Conservation (phyloP, 2,888 invertebrate species). For the Mythimna ferrago region DNA sequence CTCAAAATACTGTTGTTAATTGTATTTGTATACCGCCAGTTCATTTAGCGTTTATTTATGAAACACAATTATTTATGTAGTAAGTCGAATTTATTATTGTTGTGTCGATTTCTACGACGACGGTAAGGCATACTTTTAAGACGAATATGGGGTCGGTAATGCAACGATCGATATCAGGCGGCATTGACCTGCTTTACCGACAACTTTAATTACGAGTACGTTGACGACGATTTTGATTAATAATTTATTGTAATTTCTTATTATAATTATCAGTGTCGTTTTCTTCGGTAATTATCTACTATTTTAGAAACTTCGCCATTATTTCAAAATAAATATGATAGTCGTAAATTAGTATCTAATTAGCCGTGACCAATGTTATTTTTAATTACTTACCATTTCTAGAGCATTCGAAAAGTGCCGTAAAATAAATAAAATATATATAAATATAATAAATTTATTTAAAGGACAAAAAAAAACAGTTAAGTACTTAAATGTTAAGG, state of each 20-base stretch:
- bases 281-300: constrained; percentile 7
- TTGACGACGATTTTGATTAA: constrained; percentile 1
- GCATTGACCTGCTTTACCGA: constrained; percentile 46
- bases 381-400: not conserved
- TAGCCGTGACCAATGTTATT: no score
- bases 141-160: not conserved
- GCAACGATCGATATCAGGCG: constrained; percentile 24
- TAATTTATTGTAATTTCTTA: constrained; percentile 17
- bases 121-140: constrained; percentile 15
- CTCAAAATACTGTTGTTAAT: no score
- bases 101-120: not conserved
- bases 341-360: not conserved
- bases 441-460: no score
- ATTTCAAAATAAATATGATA: not conserved
- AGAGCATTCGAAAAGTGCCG: not conserved
- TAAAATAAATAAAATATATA: not conserved
- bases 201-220: constrained; percentile 9
- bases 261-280: constrained; percentile 13
- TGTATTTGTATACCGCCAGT: no score
- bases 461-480: no score
- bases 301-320: not conserved
- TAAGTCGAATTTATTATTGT: not conserved
- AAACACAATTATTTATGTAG: no score
- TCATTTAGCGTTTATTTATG: no score
- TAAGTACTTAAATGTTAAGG: no score